phyloP scores from a whole-genome alignment of 2,797 vertebrate species.

The Pangasius krempfi region DNA sequence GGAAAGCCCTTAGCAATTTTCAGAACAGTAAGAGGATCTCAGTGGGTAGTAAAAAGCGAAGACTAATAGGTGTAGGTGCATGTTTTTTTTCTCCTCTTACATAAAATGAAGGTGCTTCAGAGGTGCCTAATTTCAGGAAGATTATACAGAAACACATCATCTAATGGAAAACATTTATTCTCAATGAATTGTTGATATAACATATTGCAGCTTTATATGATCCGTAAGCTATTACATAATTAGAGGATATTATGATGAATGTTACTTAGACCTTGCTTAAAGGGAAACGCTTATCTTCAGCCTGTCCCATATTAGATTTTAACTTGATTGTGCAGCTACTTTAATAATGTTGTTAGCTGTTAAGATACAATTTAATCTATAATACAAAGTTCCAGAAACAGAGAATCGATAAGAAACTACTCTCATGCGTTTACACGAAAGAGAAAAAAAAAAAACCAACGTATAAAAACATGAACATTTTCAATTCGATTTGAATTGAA shows the following conservation, averaged over 20 bases:
- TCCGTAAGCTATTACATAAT: background rate
- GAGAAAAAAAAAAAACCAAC: too few relatives aligned
- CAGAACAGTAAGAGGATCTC: background rate
- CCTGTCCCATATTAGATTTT: background rate
- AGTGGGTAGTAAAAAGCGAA: background rate
- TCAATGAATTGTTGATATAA: background rate
- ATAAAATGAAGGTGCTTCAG: too few relatives aligned
- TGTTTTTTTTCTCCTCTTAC: too few relatives aligned
- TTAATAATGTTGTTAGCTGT: background rate
- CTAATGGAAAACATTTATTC: background rate
- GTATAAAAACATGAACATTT: background rate
- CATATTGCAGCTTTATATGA: background rate
- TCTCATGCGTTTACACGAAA: too few relatives aligned
- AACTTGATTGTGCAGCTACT: too few relatives aligned
- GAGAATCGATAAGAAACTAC: too few relatives aligned
- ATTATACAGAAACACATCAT: background rate
- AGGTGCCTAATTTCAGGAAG: background rate
- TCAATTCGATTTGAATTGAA: too few relatives aligned
- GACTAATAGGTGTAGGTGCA: background rate
- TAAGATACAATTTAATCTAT: background rate
- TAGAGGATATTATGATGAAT: background rate
- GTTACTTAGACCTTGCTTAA: background rate
- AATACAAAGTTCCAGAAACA: background rate
- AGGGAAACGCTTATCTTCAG: background rate
- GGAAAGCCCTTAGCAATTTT: background rate